Base-by-base conservation (phyloP, 2,888 invertebrate genomes). In the Euplexia lucipara region DNA sequence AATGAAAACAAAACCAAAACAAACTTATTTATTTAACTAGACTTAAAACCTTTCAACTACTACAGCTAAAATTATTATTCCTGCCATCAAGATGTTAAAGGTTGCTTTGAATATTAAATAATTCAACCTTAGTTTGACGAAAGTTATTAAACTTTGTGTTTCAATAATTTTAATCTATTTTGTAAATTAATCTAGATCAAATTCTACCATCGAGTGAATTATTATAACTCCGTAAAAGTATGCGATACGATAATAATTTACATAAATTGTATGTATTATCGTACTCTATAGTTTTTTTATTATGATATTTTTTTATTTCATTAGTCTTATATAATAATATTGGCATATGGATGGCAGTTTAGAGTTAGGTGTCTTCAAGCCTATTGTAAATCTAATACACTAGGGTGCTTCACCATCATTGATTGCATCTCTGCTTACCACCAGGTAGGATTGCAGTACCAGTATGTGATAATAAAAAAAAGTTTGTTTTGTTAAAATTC, bases 151-250 rank as follows among this genome's bases (percentile, higher is more conserved):
- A 42, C 30, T 48, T 45, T 26, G 10, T 34, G 70, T 53, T 65
- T 30, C 18, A 42, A 30, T 69, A 47, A 51, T 56, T n/a, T 54
- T 35, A 52, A 47, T 42, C 32, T 44, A 51, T 56, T 37, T 53
- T 8, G 42, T n/a, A 10, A 53, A 57, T 53, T 64, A 57, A 53
- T 69, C 12, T 32, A 37, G 41, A 63, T 70, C 16, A 53, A 49
- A 48, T 58, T 52, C 10, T 18, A 30, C 9, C n/a, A 44, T 45
- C 35, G 10, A 3, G 9, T 63, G 12, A 52, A 44, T 37, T 47
- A 32, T 69, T 57, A 22, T 32, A 16, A 14, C 9, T 61, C 53
- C 2, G 4, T 47, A 9, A 18, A 37, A 49, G 20, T 58, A 37
- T n/a, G n/a, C 22, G 16, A 49, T 0, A n/a, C 42, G 10, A 37